These are phyloP conservation scores for Sylvietta virens DNA, from an alignment of 2,113 vertebrate genomes.

Conservation along the genomic window DNA sequence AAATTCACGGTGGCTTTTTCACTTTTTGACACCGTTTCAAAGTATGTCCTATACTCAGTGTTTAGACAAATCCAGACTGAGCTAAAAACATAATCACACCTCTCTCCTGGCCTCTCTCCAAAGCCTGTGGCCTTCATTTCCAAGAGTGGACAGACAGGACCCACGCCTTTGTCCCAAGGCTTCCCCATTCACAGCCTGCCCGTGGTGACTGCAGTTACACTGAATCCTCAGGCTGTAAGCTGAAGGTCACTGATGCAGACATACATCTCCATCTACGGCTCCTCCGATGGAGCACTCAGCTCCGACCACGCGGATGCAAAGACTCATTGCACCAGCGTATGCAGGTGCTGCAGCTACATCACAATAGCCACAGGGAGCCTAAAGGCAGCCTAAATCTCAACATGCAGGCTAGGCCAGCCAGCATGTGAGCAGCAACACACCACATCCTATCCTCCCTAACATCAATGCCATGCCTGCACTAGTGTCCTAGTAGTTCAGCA, in stretches of 20 bases:
- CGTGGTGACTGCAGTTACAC: neutral
- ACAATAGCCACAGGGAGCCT: neutral
- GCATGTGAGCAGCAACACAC: rapidly evolving
- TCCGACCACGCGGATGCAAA: rapidly evolving
- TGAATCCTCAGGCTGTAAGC: neutral
- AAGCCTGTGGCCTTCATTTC: neutral
- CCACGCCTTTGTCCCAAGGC: neutral
- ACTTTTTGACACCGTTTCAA: neutral
- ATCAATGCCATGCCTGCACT: neutral
- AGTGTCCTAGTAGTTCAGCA: neutral
- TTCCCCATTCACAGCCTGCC: neutral
- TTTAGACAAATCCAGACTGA: neutral
- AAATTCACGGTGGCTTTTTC: neutral
- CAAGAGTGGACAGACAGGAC: neutral
- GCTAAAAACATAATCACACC: neutral
- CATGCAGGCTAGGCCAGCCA: neutral
- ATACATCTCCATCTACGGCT: neutral
- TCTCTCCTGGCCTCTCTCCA: neutral
- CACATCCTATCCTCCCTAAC: neutral
- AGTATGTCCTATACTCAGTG: neutral
- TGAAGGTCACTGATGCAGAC: neutral
- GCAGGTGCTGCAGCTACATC: neutral
- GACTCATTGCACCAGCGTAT: neutral
- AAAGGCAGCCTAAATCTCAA: neutral
- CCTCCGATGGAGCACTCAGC: neutral